A percentile compares a stretch with the other conserved stretches of the same genome.
Conservation (phyloP, 2,113 vertebrate genomes). For the Neotoma lepida region DNA sequence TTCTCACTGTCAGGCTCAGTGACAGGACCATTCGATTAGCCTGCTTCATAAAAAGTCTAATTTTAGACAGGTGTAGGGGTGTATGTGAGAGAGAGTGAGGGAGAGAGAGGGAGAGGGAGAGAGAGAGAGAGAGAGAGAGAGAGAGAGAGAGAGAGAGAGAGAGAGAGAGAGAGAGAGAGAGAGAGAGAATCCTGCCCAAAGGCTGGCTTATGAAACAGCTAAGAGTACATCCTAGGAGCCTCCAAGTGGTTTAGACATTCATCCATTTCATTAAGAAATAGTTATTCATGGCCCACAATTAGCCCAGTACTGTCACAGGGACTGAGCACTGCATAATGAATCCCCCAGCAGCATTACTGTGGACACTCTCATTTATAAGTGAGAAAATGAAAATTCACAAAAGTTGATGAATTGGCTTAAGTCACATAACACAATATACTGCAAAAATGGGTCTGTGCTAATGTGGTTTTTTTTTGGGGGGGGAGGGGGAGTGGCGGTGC, state of each 20-base stretch:
- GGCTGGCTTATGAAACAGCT: neutral
- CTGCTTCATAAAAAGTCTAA: neutral
- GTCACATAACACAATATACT: neutral
- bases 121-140: neutral
- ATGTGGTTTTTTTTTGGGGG: neutral
- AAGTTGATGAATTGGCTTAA: neutral
- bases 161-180: neutral
- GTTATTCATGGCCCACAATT: neutral
- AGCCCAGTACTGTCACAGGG: neutral
- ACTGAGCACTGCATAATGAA: neutral
- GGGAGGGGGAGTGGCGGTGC: neutral
- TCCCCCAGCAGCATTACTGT: neutral
- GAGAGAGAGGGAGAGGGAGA: fast-evolving
- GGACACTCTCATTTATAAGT: neutral
- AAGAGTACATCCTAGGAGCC: neutral
- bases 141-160: neutral
- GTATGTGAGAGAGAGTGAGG: neutral
- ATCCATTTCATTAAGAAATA: neutral
- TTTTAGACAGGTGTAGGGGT: neutral
- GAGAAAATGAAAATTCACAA: neutral
- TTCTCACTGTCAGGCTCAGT: neutral
- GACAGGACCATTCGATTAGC: neutral
- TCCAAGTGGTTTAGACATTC: neutral
- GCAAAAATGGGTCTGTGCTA: neutral
- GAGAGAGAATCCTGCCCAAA: neutral